Percentiles rank a stretch among this genome's conserved stretches.
These are phyloP conservation scores for Gerris buenoi DNA, from an alignment of 1,140 invertebrate genomes.

Conservation along the genomic window DNA sequence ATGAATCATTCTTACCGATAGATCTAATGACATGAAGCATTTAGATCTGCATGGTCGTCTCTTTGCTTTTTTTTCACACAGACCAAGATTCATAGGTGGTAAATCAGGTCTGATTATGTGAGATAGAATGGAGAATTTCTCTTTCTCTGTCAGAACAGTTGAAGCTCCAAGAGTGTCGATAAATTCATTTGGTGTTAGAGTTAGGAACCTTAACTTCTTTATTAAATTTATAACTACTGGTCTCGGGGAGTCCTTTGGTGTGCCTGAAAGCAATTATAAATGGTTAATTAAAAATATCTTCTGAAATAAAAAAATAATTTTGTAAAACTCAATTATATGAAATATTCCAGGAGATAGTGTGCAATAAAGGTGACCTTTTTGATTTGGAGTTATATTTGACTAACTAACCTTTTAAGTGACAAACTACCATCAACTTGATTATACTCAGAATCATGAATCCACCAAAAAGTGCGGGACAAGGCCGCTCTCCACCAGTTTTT, in stretches of 20 bases:
- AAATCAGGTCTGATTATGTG: conserved; percentile 3
- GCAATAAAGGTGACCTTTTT: too few species aligned
- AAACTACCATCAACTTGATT: too few species aligned
- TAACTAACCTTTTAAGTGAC: too few species aligned
- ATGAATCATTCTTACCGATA: conserved; percentile 9
- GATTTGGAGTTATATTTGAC: too few species aligned
- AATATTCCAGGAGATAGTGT: too few species aligned
- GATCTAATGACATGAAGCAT: background rate
- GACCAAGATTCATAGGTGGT: conserved; percentile 10
- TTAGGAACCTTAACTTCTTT: conserved; percentile 57
- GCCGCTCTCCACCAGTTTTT: too few species aligned
- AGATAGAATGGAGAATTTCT: conserved; percentile 49
- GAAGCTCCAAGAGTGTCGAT: conserved; percentile 59
- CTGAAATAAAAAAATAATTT: too few species aligned
- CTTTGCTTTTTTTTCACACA: conserved; percentile 12
- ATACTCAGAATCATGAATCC: too few species aligned
- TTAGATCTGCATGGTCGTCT: conserved; percentile 5
- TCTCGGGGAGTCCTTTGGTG: background rate
- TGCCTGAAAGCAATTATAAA: conserved; percentile 8
- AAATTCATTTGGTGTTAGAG: conserved; percentile 59
- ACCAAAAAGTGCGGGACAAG: too few species aligned
- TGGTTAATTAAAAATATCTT: too few species aligned
- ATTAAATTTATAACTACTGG: conserved; percentile 22
- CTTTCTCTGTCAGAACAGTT: conserved; percentile 49
- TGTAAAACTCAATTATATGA: too few species aligned